A percentile compares a stretch with the other conserved stretches of the same genome.
These are phyloP conservation scores for Eupithecia dodoneata DNA, from an alignment of 2,888 invertebrate species.

Conservation along the genomic window DNA sequence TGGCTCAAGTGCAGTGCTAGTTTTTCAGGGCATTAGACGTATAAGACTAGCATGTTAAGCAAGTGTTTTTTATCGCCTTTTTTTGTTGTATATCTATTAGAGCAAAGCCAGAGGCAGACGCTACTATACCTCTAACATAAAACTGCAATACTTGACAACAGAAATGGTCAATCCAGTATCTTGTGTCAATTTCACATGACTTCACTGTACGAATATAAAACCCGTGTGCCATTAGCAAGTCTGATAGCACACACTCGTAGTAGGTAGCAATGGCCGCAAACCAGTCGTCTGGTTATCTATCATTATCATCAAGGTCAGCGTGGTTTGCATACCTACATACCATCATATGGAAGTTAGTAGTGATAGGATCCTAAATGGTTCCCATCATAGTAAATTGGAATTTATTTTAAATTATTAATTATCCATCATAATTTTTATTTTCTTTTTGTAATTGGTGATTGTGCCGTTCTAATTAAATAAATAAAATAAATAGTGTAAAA, in stretches of 20 bases:
- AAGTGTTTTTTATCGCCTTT: too few species aligned
- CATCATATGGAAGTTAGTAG: neutral
- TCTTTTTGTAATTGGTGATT: too few species aligned
- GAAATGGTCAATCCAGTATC: neutral
- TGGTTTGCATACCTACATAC: neutral
- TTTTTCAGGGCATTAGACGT: too few species aligned
- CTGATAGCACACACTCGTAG: neutral
- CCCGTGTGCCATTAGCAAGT: neutral
- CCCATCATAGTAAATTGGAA: too few species aligned
- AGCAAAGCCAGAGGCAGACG: neutral
- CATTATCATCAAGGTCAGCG: conserved; percentile 3
- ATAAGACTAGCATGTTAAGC: too few species aligned
- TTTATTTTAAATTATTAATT: too few species aligned
- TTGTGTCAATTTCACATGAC: neutral
- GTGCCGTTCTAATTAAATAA: too few species aligned
- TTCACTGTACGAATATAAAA: neutral
- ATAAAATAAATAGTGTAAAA: too few species aligned
- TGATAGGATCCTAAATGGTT: neutral
- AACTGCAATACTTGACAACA: neutral
- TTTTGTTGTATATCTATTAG: neutral
- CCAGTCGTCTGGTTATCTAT: conserved; percentile 5
- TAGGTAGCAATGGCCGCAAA: neutral
- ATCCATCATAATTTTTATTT: too few species aligned
- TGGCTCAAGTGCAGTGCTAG: too few species aligned
- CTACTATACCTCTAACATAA: neutral